Conservation (phyloP, 2,888 invertebrate genomes). For the Agrotis puta region DNA sequence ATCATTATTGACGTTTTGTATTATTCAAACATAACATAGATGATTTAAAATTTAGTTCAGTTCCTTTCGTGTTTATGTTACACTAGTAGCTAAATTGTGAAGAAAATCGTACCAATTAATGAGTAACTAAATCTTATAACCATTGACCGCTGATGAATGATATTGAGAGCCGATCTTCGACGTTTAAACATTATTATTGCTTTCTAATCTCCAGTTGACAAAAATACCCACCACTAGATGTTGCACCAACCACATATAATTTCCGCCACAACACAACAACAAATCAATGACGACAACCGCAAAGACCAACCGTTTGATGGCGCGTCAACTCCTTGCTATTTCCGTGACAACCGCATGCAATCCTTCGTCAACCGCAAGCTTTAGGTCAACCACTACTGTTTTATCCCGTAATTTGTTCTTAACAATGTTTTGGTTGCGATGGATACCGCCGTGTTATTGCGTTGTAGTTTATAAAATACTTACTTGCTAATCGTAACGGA, state of each 20-base stretch:
- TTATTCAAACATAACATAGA: no score
- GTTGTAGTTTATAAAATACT: conserved; percentile 2
- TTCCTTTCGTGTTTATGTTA: not conserved
- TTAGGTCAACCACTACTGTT: conserved; percentile 65
- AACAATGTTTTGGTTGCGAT: conserved; percentile 57
- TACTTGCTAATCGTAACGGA: no score
- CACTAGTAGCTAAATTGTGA: no score
- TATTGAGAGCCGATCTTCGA: not conserved
- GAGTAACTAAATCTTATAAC: no score
- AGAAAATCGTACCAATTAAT: no score
- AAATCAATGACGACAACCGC: conserved; percentile 51
- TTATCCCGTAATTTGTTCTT: conserved; percentile 66
- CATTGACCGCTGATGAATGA: no score
- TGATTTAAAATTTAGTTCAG: no score
- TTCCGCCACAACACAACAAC: conserved; percentile 29
- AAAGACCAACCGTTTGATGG: conserved; percentile 53
- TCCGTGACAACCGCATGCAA: conserved; percentile 63
- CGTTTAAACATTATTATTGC: not conserved
- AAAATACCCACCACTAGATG: not conserved
- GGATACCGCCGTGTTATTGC: conserved; percentile 43
- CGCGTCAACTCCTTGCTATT: conserved; percentile 61
- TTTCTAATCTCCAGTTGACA: not conserved
- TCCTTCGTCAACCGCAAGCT: conserved; percentile 64
- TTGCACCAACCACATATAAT: conserved; percentile 22
- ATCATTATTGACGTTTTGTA: no score